A percentile compares a stretch with the other conserved stretches of the same genome.
phyloP scores from a whole-genome alignment of 2,113 vertebrate species.

The Talpa occidentalis region DNA sequence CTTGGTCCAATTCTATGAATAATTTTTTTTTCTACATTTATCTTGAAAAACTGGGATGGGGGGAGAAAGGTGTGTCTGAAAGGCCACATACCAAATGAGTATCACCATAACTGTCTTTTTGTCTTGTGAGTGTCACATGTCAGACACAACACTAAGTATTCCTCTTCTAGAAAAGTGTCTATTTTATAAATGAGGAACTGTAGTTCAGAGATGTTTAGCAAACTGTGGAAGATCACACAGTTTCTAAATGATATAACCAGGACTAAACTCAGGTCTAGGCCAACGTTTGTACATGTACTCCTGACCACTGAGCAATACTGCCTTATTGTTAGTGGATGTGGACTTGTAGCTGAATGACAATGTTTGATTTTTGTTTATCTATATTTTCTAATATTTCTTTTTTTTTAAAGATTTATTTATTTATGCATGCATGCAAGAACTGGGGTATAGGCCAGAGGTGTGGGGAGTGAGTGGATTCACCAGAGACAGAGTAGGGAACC shows the following conservation, averaged over 20 bases:
- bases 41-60: background rate
- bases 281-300: background rate
- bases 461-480: too few species aligned
- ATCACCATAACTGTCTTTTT: background rate
- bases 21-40: background rate
- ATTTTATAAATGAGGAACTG: background rate
- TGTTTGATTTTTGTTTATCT: constrained; percentile 7
- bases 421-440: too few species aligned
- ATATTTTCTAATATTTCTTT: background rate
- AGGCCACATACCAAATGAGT: background rate
- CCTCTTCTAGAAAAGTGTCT: background rate
- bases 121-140: background rate
- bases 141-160: background rate
- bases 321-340: background rate
- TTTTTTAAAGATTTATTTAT: too few species aligned
- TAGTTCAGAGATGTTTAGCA: constrained; percentile 1
- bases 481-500: too few species aligned
- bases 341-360: background rate
- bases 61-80: background rate
- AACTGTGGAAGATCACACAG: background rate
- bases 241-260: background rate
- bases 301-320: too few species aligned
- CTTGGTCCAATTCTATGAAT: background rate
- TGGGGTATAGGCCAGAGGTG: too few species aligned
- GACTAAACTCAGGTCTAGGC: background rate